Evolutionary conservation across 2,888 invertebrate genomes (phyloP), one percentile per base, ranked within the genome.

Genomic region (Seladonia tumulorum): DNA sequence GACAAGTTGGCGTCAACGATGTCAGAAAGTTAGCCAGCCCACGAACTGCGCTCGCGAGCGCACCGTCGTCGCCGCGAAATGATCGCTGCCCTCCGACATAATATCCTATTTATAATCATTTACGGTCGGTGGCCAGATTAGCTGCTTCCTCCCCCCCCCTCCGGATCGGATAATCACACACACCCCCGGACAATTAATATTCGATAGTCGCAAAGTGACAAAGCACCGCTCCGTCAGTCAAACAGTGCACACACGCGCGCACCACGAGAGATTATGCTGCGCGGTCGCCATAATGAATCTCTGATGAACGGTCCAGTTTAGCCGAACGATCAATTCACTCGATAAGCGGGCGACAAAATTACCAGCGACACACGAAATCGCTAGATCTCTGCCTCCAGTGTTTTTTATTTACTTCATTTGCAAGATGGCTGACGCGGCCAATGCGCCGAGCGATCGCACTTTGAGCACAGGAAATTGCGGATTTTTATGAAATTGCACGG

Each of bases 71-170:
- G n/a, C 16, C 57, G 78, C 39, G 53, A 14, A 29, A 76, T 63
- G 53, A 75, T 80, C 60, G 72, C 60, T n/a, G 29, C n/a, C 14
- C 57, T 29, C 5, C n/a, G 47, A n/a, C 79, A 76, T 87, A 87
- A 87, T 87, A 77, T 76, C 87, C 87, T 83, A 83, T 87, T 87
- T 87, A 87, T 83, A 87, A 79, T 83, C 87, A 39, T 83, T 86
- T 45, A 71, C 76, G 71, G 42, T 42, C 8, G 12, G 70, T 42
- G 78, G 82, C 75, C 77, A 77, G 79, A 87, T 87, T 87, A 87
- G 60, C 71, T 42, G n/a, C n/a, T n/a, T n/a, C n/a, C n/a, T 63
- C 7, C 77, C 71, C 53, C 70, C 10, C 74, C 4, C 77, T 68
- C 57, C 53, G 80, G 74, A 82, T 78, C 86, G 66, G 71, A 73